phyloP scores from a whole-genome alignment of 1,140 invertebrate species.

The Leptinotarsa undecemlineata region DNA sequence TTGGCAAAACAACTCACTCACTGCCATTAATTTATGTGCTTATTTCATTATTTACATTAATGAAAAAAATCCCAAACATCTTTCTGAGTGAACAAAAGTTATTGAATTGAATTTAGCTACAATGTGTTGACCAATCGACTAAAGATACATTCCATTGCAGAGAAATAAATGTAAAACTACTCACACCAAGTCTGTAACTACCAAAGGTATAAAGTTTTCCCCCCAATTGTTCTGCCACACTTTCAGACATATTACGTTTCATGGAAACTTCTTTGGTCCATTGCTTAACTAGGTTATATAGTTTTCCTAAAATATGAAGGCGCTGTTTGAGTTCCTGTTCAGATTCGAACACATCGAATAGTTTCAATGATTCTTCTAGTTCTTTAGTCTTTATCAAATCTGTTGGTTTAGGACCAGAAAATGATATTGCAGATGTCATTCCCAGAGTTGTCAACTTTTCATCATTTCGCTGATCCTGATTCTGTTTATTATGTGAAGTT shows the following conservation, averaged over 20 bases:
- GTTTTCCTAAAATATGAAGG: slow-evolving; percentile 78
- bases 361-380: slow-evolving; percentile 78
- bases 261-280: slow-evolving; percentile 92
- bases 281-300: slow-evolving; percentile 86
- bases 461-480: slow-evolving; percentile 37
- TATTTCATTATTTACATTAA: too few relatives aligned
- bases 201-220: slow-evolving; percentile 99
- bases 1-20: too few relatives aligned
- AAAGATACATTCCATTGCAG: too few relatives aligned
- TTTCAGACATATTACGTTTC: slow-evolving; percentile 85
- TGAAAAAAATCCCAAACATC: too few relatives aligned
- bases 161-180: slow-evolving; percentile 35
- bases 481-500: slow-evolving; percentile 41
- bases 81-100: too few relatives aligned
- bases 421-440: slow-evolving; percentile 92
- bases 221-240: slow-evolving; percentile 83
- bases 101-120: too few relatives aligned
- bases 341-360: slow-evolving; percentile 89
- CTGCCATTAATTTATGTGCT: too few relatives aligned
- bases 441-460: slow-evolving; percentile 64
- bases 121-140: too few relatives aligned
- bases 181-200: slow-evolving; percentile 82
- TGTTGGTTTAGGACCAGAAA: slow-evolving; percentile 81
- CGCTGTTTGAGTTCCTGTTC: slow-evolving; percentile 89
- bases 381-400: slow-evolving; percentile 84